phyloP scores from a whole-genome alignment of 2,797 vertebrate species.

The Synanceia verrucosa region DNA sequence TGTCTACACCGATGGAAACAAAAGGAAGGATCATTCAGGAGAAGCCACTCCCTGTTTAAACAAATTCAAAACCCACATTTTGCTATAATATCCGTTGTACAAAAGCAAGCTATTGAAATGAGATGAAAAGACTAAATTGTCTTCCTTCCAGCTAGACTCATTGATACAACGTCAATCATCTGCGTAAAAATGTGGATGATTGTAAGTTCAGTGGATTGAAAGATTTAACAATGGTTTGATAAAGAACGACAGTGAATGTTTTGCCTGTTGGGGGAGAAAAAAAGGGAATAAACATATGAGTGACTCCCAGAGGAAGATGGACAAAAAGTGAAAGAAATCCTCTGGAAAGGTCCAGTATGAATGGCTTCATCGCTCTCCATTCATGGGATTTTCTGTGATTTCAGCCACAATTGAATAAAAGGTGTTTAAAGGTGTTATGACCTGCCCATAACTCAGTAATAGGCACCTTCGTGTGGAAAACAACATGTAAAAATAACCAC shows the following conservation, averaged over 20 bases:
- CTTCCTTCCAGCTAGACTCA: constrained; percentile 1
- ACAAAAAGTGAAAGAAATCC: background rate
- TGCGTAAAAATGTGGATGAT: background rate
- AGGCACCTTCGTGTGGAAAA: constrained; percentile 12
- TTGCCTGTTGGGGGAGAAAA: background rate
- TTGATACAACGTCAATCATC: too few species aligned
- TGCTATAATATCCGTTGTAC: constrained; percentile 18
- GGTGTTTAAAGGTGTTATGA: too few species aligned
- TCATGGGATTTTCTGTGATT: constrained; percentile 33
- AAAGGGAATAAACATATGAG: background rate
- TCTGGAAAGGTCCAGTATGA: background rate
- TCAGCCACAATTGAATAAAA: constrained; percentile 27
- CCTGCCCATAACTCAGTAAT: background rate
- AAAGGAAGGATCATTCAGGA: constrained; percentile 43
- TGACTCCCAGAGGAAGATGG: background rate
- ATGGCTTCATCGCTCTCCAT: constrained; percentile 8
- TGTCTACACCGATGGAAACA: constrained; percentile 32
- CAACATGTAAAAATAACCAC: constrained; percentile 17
- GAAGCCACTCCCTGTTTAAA: constrained; percentile 63
- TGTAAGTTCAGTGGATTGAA: constrained; percentile 14
- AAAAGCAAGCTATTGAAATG: background rate
- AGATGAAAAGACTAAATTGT: constrained; percentile 10
- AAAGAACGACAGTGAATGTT: background rate
- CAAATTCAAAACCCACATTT: constrained; percentile 49
- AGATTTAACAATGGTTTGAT: background rate